Conservation (phyloP, 2,113 vertebrate genomes). For the Phylloscopus whistleri region DNA sequence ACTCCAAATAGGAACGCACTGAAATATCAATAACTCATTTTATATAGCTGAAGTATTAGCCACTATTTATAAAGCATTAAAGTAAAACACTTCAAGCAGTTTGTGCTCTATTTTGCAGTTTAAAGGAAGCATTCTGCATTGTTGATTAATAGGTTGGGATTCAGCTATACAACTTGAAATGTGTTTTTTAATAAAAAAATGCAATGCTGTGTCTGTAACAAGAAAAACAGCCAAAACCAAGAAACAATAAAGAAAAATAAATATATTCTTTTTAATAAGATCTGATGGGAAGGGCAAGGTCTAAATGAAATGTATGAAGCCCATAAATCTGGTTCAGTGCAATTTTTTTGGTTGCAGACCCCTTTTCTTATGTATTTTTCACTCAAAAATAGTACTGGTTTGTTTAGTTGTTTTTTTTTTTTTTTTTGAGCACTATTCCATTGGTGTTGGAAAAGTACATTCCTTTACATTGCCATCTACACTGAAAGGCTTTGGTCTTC, state of each 20-base stretch:
- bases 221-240: not conserved
- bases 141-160: not conserved
- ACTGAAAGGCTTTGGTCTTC: not conserved
- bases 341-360: not conserved
- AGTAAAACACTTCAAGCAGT: not conserved
- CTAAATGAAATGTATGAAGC: not conserved
- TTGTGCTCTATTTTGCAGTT: not conserved
- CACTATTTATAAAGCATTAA: not conserved
- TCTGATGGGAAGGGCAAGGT: not conserved
- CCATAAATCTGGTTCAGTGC: not conserved
- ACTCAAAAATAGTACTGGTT: not conserved
- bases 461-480: not conserved
- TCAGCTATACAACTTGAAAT: not conserved
- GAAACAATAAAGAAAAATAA: not conserved
- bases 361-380: not conserved
- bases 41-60: not conserved
- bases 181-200: not conserved
- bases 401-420: not conserved
- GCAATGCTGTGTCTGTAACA: not conserved
- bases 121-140: not conserved
- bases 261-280: not conserved
- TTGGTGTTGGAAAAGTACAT: not conserved
- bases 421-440: not conserved
- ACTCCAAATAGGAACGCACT: not conserved
- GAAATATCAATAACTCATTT: slow-evolving; percentile 41